Percentiles rank a stretch among this genome's conserved stretches.
These are phyloP conservation scores for Megaustenia siamemsis DNA, from an alignment of 2,888 invertebrate genomes.

Conservation along the genomic window DNA sequence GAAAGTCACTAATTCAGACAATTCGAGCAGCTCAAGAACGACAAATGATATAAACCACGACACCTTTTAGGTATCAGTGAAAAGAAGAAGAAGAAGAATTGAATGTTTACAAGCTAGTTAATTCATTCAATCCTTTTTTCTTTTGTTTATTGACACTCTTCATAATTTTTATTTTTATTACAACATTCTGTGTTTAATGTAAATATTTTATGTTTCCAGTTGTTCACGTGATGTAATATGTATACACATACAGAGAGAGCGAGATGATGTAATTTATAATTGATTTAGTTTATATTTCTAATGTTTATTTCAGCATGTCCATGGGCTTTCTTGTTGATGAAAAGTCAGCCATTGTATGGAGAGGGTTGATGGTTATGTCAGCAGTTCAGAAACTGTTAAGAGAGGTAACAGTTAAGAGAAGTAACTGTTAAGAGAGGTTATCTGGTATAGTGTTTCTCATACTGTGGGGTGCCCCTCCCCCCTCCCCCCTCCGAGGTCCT, in stretches of 20 bases:
- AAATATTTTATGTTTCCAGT: too few species aligned
- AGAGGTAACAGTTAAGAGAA: slow-evolving; percentile 22
- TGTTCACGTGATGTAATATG: too few species aligned
- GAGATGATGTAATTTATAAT: background rate
- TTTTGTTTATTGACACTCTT: too few species aligned
- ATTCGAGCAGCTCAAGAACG: too few species aligned
- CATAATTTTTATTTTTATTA: background rate
- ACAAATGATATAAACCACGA: too few species aligned
- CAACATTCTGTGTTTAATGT: too few species aligned
- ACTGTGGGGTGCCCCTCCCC: too few species aligned
- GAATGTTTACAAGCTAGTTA: background rate
- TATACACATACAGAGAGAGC: too few species aligned
- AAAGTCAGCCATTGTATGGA: slow-evolving; percentile 93
- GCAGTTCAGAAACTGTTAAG: slow-evolving; percentile 91
- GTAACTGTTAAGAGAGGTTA: background rate
- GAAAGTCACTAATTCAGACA: too few species aligned
- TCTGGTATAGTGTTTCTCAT: slow-evolving; percentile 24
- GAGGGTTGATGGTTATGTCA: slow-evolving; percentile 97
- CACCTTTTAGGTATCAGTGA: too few species aligned
- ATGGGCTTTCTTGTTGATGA: slow-evolving; percentile 95
- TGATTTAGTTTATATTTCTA: background rate
- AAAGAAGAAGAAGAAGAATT: too few species aligned
- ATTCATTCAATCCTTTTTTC: background rate
- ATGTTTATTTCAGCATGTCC: slow-evolving; percentile 87
- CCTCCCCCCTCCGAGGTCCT: too few species aligned